Percentiles rank a stretch among this genome's conserved stretches.
These are phyloP conservation scores for Craterocephalus amniculus DNA, from an alignment of 2,797 vertebrate genomes.

Conservation along the genomic window DNA sequence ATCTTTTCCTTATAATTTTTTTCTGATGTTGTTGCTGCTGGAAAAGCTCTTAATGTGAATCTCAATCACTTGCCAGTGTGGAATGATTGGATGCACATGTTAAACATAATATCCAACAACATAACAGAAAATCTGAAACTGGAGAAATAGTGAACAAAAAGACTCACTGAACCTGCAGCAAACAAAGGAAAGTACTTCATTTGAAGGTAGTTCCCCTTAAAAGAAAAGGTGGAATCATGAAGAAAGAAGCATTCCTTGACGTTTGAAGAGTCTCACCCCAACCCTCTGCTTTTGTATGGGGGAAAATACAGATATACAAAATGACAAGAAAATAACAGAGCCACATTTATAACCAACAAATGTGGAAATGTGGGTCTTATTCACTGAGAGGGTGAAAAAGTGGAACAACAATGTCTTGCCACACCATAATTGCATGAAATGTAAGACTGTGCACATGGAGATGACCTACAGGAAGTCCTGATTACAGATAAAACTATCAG, in stretches of 20 bases:
- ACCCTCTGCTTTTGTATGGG: conserved; percentile 51
- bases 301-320: conserved; percentile 2
- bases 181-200: not conserved
- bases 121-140: not conserved
- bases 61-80: not conserved
- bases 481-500: conserved; percentile 27
- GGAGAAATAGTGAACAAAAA: not conserved
- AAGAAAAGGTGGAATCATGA: conserved; percentile 33
- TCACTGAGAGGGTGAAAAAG: conserved; percentile 32
- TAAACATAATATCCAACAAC: not conserved
- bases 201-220: conserved; percentile 28
- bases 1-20: not conserved
- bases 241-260: conserved; percentile 54
- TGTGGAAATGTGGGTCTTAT: conserved; percentile 9
- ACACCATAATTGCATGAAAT: conserved; percentile 38
- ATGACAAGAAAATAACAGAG: conserved; percentile 21
- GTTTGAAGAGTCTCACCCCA: conserved; percentile 50
- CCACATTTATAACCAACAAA: conserved; percentile 29
- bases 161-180: not conserved
- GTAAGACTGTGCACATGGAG: conserved; percentile 7
- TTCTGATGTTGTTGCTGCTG: not conserved
- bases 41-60: not conserved
- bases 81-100: not conserved
- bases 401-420: conserved; percentile 6
- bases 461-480: conserved; percentile 39